Conservation (phyloP, 2,797 vertebrate genomes). For the Clarias fuscus region DNA sequence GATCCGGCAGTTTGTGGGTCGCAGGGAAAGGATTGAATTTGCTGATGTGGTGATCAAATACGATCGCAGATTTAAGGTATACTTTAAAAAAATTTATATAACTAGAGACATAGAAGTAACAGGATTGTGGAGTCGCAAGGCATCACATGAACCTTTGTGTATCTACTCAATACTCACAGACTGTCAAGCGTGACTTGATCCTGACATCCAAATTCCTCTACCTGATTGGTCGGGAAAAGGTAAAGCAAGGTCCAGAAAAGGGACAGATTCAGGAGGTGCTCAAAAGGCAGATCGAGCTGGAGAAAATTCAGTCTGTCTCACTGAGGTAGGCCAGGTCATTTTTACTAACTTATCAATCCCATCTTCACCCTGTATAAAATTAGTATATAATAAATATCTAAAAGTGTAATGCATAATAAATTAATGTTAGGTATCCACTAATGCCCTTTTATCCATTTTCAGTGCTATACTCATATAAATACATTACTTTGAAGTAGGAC, state of each 20-base stretch:
- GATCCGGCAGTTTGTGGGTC: conserved; percentile 78
- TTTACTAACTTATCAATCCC: not conserved
- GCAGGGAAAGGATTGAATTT: conserved; percentile 81
- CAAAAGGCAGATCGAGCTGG: conserved; percentile 81
- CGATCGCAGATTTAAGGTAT: conserved; percentile 80
- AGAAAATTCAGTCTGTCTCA: conserved; percentile 79
- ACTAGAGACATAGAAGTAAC: too few species aligned
- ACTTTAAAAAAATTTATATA: too few species aligned
- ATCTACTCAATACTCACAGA: conserved; percentile 54
- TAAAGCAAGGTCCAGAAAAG: conserved; percentile 84
- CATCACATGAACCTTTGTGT: not conserved
- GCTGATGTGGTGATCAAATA: conserved; percentile 80
- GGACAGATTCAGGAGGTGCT: conserved; percentile 81
- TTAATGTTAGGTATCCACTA: not conserved
- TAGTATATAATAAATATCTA: not conserved
- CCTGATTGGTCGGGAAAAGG: conserved; percentile 83
- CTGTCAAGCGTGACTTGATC: conserved; percentile 80
- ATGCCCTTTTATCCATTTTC: not conserved
- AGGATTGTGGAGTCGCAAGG: not conserved
- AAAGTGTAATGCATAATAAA: not conserved
- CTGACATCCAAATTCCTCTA: conserved; percentile 80
- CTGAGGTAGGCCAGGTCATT: conserved; percentile 71
- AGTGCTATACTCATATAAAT: not conserved
- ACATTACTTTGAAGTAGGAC: not conserved
- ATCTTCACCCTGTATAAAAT: not conserved